Percentiles rank a stretch among this genome's conserved stretches.
These are phyloP conservation scores for Pseudolaguvia tuberculata DNA, from an alignment of 2,113 vertebrate genomes.

Conservation along the genomic window DNA sequence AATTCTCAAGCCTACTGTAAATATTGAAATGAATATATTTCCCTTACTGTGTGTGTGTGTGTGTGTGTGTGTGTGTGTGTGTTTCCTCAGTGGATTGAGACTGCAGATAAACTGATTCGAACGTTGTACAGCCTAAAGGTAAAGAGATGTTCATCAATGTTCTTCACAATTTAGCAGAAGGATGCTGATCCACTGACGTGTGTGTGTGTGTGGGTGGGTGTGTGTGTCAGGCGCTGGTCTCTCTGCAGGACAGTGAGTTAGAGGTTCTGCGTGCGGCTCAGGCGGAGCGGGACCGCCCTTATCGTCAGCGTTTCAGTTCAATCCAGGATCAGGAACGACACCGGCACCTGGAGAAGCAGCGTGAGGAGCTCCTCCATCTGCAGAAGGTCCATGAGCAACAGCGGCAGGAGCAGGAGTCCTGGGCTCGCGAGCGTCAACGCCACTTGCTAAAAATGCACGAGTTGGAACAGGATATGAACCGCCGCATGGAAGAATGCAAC, in stretches of 20 bases:
- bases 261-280: conserved; percentile 59
- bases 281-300: conserved; percentile 64
- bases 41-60: conserved; percentile 7
- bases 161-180: neutral
- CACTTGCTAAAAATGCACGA: conserved; percentile 65
- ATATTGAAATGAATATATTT: neutral
- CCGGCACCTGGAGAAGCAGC: conserved; percentile 84
- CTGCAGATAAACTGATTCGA: conserved; percentile 16
- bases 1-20: neutral
- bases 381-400: conserved; percentile 79
- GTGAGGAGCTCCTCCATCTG: conserved; percentile 75
- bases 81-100: conserved; percentile 1
- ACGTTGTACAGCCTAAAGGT: conserved; percentile 14
- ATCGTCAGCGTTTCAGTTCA: conserved; percentile 66
- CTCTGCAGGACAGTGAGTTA: conserved; percentile 81
- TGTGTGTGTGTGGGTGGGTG: neutral
- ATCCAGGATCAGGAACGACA: conserved; percentile 90
- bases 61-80: conserved; percentile 7
- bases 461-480: conserved; percentile 61
- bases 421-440: conserved; percentile 75
- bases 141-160: neutral
- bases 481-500: conserved; percentile 62
- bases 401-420: conserved; percentile 77
- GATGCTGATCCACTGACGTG: neutral
- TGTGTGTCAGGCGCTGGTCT: conserved; percentile 67